Conservation (phyloP, 2,797 vertebrate genomes). For the Hydrophis major region DNA sequence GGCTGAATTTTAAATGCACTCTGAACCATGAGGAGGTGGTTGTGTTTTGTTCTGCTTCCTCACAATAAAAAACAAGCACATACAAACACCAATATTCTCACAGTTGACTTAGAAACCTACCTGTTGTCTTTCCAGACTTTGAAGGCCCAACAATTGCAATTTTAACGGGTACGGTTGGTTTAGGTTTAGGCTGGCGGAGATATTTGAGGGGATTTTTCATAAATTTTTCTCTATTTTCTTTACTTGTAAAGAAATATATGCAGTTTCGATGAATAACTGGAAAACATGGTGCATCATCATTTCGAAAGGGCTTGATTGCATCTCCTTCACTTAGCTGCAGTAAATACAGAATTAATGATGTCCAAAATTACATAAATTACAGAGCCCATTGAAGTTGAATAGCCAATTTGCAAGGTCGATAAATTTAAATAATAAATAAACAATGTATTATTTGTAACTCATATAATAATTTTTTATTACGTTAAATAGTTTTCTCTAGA, state of each 20-base stretch:
- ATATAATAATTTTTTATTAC: background rate
- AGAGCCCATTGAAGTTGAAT: background rate
- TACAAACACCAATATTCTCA: background rate
- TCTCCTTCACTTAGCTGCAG: constrained; percentile 80
- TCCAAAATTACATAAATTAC: background rate
- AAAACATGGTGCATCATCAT: constrained; percentile 65
- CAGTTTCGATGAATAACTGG: constrained; percentile 85
- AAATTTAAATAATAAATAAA: background rate
- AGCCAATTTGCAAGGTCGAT: background rate
- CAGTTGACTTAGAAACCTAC: constrained; percentile 63
- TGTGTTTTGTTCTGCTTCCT: background rate
- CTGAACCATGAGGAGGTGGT: background rate
- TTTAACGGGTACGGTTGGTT: constrained; percentile 77
- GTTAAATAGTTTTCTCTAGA: background rate
- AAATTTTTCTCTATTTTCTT: constrained; percentile 83
- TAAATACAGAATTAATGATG: constrained; percentile 37
- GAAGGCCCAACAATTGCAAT: constrained; percentile 87
- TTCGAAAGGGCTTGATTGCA: constrained; percentile 78
- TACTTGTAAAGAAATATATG: constrained; percentile 90
- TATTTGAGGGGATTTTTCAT: constrained; percentile 91
- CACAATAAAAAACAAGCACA: background rate
- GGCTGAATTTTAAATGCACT: background rate
- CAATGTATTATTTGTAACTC: background rate
- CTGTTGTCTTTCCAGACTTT: constrained; percentile 93
- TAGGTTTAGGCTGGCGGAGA: constrained; percentile 83